Evolutionary conservation across 2,797 vertebrate species (phyloP), one percentile per base, ranked within the genome.

Genomic region (Antennarius maculatus): DNA sequence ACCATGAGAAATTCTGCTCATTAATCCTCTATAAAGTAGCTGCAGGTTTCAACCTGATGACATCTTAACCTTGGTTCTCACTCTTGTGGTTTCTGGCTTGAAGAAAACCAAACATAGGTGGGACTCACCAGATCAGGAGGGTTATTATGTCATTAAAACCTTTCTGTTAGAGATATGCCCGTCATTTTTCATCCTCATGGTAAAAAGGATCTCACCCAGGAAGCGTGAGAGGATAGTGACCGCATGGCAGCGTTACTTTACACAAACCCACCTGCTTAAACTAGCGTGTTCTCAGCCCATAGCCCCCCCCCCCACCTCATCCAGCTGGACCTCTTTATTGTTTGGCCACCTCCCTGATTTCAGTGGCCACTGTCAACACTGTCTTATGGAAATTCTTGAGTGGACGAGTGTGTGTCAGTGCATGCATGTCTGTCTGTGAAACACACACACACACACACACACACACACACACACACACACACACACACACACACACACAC

Each of bases 261-360:
- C 67, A 28, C 47, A 70, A 69, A 70, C 54, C 45, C 79, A 58
- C 82, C 66, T 78, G 49, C 64, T 55, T 3, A 42, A 58, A 41
- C 76, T 70, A 55, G 51, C 76, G 54, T 59, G 42, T 64, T 76
- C 74, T 71, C 69, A 54, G 57, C 73, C 68, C 70, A 41, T 27
- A 51, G 39, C 70, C 66, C 71, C 55, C 16, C 48, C 55, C 61
- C 42, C 51, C 68, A 56, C 64, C 51, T 68, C 55, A 49, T 73
- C 69, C 81, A 86, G 81, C 80, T 85, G 78, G 64, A 62, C 56
- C 43, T 69, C 82, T 82, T 82, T 79, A 84, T 83, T 85, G 68
- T 88, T 77, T 81, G 82, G 68, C 73, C 71, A 69, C 65, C 76
- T 87, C 67, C 71, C 70, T 83, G 71, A 82, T 81, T 79, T 42